A percentile compares a stretch with the other conserved stretches of the same genome.
These are phyloP conservation scores for Turritopsis rubra DNA, from an alignment of 30 jellyfish, hydroid and myxozoan species.

Conservation along the genomic window DNA sequence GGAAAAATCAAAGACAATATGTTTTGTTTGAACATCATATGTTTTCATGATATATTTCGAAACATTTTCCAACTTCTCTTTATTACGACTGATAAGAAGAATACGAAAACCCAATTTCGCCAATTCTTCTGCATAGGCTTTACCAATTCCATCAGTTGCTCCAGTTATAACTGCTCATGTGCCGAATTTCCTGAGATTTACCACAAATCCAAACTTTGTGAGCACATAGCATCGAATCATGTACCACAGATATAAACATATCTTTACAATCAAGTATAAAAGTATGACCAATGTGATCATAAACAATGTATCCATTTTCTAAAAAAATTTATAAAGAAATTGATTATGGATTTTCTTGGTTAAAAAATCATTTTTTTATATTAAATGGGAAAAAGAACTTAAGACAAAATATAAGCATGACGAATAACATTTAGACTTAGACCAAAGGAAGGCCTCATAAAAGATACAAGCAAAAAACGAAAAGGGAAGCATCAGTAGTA, in stretches of 20 bases:
- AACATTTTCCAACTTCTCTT: slow-evolving; percentile 16
- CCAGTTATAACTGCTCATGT: slow-evolving; percentile 52
- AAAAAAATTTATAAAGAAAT: no score
- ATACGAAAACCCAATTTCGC: slow-evolving; percentile 33
- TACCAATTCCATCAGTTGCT: slow-evolving; percentile 53
- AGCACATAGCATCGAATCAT: slow-evolving; percentile 15
- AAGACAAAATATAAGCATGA: no score
- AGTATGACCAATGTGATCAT: not conserved
- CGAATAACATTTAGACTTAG: no score
- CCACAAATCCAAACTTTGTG: slow-evolving; percentile 19
- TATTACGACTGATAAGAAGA: slow-evolving; percentile 31
- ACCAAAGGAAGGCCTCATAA: no score
- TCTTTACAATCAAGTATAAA: not conserved
- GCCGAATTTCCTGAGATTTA: slow-evolving; percentile 25
- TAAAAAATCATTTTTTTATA: no score
- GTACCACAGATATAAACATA: slow-evolving; percentile 2
- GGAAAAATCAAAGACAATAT: slow-evolving; percentile 21
- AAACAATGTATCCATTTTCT: not conserved
- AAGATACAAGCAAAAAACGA: no score
- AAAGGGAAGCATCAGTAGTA: no score
- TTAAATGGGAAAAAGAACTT: no score
- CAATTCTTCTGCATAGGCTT: slow-evolving; percentile 29
- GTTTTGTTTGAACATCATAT: slow-evolving; percentile 15
- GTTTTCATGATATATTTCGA: slow-evolving; percentile 8
- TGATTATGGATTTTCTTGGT: no score